Percentiles rank a stretch among this genome's conserved stretches.
phyloP scores from a whole-genome alignment of 2,888 invertebrate genomes.

The Tubulanus polymorphus region DNA sequence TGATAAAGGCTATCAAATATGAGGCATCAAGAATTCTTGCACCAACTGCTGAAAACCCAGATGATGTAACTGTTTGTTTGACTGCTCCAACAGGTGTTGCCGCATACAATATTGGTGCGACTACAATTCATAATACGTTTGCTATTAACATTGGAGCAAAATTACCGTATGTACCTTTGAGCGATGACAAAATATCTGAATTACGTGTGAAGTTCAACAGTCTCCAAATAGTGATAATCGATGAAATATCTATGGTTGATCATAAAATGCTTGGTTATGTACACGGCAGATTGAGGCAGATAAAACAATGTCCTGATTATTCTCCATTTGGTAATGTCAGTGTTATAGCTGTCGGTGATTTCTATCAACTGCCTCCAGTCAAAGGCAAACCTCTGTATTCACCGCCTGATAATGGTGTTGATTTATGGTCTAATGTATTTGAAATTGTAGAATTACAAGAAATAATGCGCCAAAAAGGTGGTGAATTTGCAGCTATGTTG shows the following conservation, averaged over 20 bases:
- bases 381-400: conserved; percentile 3
- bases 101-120: conserved; percentile 20
- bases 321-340: conserved; percentile 10
- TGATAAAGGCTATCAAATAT: conserved; percentile 15
- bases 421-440: conserved; percentile 8
- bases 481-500: conserved; percentile 13
- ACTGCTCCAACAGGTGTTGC: conserved; percentile 24
- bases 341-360: conserved; percentile 12
- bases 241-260: conserved; percentile 1
- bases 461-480: conserved; percentile 17
- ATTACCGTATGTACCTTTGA: neutral
- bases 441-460: conserved; percentile 6
- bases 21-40: neutral
- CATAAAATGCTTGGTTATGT: neutral
- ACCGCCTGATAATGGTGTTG: conserved; percentile 4
- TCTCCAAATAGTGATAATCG: neutral
- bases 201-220: neutral
- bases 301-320: neutral
- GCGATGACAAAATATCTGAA: neutral
- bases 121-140: conserved; percentile 4
- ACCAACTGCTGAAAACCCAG: conserved; percentile 4
- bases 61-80: conserved; percentile 2
- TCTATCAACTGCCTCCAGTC: conserved; percentile 14
- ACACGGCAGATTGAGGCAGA: neutral
- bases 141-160: neutral